Conservation (phyloP, 1,140 invertebrate species). For the Zaprionus ornatus region DNA sequence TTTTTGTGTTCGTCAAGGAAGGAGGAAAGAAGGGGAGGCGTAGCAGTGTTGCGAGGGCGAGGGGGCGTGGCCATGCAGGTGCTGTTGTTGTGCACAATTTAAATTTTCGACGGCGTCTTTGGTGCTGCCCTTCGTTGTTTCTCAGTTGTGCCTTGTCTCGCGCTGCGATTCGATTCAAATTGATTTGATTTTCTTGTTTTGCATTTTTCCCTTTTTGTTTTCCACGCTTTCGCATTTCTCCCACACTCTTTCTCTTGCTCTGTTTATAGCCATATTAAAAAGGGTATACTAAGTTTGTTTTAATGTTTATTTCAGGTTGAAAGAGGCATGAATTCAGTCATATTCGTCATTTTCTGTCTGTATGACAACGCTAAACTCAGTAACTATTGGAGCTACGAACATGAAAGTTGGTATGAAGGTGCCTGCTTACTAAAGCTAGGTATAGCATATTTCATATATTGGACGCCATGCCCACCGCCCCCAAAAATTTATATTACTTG, state of each 20-base stretch:
- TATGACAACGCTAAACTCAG: not conserved
- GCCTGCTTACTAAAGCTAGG: not conserved
- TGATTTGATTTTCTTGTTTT: slow-evolving; percentile 40
- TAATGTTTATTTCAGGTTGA: no score
- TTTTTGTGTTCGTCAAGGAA: slow-evolving; percentile 48
- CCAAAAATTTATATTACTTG: no score
- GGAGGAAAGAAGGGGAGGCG: slow-evolving; percentile 23
- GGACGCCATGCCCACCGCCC: not conserved
- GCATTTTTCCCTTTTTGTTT: slow-evolving; percentile 22
- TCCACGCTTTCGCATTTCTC: slow-evolving; percentile 35
- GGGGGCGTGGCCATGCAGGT: slow-evolving; percentile 17
- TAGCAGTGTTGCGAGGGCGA: not conserved
- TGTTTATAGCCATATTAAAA: not conserved
- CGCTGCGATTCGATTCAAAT: slow-evolving; percentile 63
- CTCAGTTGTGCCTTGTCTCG: slow-evolving; percentile 43
- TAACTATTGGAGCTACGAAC: not conserved
- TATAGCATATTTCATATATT: not conserved
- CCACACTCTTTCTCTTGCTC: not conserved
- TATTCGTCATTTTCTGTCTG: not conserved
- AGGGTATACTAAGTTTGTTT: not conserved
- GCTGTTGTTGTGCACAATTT: slow-evolving; percentile 52
- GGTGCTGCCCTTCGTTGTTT: slow-evolving; percentile 5
- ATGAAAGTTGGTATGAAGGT: not conserved
- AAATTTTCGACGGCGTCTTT: slow-evolving; percentile 47
- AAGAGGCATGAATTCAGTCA: not conserved